These are phyloP conservation scores for Chamaetylas fuelleborni DNA, from an alignment of 2,113 vertebrate species.

Conservation along the genomic window DNA sequence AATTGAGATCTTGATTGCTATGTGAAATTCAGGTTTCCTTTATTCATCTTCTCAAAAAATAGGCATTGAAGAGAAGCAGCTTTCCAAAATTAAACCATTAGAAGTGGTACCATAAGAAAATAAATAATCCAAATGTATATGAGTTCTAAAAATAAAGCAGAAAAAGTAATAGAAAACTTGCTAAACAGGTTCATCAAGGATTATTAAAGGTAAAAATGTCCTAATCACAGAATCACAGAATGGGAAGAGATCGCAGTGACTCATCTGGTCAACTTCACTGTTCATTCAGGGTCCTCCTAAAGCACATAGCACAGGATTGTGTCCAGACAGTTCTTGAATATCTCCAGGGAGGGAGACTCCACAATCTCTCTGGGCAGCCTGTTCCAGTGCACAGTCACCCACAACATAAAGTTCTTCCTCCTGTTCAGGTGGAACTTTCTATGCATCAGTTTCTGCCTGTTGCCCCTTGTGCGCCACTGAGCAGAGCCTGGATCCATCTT, in stretches of 20 bases:
- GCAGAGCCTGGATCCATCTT: not conserved
- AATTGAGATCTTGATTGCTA: not conserved
- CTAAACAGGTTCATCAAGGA: not conserved
- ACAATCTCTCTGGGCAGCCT: not conserved
- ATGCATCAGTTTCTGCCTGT: not conserved
- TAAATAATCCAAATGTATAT: not conserved
- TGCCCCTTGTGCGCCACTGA: accelerated
- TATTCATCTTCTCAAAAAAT: not conserved
- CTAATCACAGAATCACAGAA: not conserved
- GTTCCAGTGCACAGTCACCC: not conserved
- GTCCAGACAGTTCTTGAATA: not conserved
- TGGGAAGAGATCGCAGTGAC: not conserved
- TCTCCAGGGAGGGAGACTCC: not conserved
- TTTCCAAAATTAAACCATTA: not conserved
- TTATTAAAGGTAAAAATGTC: not conserved
- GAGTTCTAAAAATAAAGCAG: not conserved
- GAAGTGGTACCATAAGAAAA: not conserved
- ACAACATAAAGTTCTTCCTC: not conserved
- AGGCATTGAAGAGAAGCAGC: not conserved
- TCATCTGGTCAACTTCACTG: not conserved
- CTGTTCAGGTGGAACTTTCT: not conserved
- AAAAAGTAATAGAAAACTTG: not conserved
- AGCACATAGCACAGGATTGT: not conserved
- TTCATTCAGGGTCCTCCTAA: not conserved
- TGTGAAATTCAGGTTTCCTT: not conserved